Evolutionary conservation across 2,113 vertebrate genomes (phyloP).

Genomic region (Rattus norvegicus): DNA sequence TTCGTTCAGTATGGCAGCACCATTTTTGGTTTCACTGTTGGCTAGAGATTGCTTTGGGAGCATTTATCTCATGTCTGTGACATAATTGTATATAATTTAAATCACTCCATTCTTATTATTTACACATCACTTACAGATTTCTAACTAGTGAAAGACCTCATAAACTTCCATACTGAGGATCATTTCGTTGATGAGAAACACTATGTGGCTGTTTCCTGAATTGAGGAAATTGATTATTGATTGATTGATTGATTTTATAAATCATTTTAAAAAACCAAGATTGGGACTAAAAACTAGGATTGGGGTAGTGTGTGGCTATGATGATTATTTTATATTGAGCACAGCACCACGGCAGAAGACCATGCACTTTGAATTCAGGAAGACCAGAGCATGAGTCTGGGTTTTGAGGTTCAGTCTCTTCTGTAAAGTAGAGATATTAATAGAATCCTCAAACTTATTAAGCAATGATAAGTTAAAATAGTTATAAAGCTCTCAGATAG

Average conservation of each 20-base stretch:
- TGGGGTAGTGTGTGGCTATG: neutral
- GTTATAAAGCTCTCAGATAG: neutral
- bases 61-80: neutral
- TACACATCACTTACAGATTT: neutral
- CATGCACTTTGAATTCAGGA: neutral
- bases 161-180: neutral
- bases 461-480: constrained; percentile 4
- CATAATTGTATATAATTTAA: neutral
- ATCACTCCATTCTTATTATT: neutral
- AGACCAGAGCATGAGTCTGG: neutral
- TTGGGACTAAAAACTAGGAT: neutral
- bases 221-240: neutral
- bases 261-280: neutral
- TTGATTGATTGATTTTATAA: too few relatives aligned
- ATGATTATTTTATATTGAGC: neutral
- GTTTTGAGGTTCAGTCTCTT: neutral
- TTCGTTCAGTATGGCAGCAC: neutral
- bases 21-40: neutral
- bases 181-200: neutral
- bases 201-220: neutral
- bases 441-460: neutral
- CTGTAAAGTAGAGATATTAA: neutral
- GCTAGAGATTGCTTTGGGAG: neutral
- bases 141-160: neutral
- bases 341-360: neutral